Base-by-base conservation (phyloP, 1,140 invertebrate species). In the Spodoptera litura region DNA sequence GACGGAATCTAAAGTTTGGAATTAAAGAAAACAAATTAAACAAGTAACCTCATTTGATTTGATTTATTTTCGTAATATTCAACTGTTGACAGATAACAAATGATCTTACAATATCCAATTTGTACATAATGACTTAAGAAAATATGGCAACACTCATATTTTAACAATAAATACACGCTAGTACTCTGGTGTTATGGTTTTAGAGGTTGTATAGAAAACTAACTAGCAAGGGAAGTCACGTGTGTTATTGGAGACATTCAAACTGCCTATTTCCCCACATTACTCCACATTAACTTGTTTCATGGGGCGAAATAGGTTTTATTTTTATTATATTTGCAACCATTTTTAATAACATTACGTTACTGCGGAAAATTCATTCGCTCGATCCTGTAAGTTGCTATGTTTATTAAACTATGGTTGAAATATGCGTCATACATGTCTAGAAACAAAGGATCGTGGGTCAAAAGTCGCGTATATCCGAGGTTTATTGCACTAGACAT, bases 81-180 rank as follows among this genome's bases (percentile, higher is more conserved):
- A 94, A 94, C 93, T 93, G 92, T 92, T 90, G 91, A 94, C 91
- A 93, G 91, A 93, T 93, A 94, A 94, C 93, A 94, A 94, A 93
- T 93, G 90, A 92, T 92, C 91, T 93, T 93, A 94, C 87, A 91
- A 89, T 94, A 94, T 94, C 89, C 91, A 91, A 94, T 93, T 94
- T 94, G 93, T 94, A 94, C 93, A 94, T 91, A 92, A 94, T 93
- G 91, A 93, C 93, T 94, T 93, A 94, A 93, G 91, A 94, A 92
- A 93, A 93, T 93, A 94, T 94, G 93, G 93, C 93, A 94, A 93
- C 93, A 93, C 91, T 91, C 91, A 93, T 93, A 91, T 92, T 93
- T 92, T 91, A 94, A 94, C 91, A 94, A 94, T 91, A 90, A 89
- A 90, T 88, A 91, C 86, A 83, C 83, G 88, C 88, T 89, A 83